phyloP scores from a whole-genome alignment of 2,888 invertebrate species.

The Metopia argyrocephala region DNA sequence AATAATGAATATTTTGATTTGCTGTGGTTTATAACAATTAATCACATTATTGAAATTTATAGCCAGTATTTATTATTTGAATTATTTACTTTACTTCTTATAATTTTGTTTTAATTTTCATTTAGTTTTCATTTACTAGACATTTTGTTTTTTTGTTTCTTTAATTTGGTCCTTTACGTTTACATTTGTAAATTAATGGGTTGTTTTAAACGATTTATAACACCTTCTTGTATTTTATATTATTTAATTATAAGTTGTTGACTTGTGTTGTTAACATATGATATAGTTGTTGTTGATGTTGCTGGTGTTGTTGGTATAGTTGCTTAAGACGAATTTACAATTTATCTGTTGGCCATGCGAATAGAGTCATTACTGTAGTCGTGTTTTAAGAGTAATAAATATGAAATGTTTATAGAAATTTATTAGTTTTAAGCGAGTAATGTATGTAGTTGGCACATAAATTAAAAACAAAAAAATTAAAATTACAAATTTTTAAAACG shows the following conservation, averaged over 20 bases:
- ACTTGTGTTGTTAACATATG: background rate
- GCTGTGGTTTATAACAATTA: constrained; percentile 42
- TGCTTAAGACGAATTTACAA: background rate
- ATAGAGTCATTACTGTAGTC: background rate
- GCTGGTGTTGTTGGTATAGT: background rate
- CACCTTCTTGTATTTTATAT: constrained; percentile 38
- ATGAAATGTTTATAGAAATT: constrained; percentile 21
- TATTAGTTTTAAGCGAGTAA: constrained; percentile 15
- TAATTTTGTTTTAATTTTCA: background rate
- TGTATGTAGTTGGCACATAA: constrained; percentile 34
- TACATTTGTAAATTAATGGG: constrained; percentile 30
- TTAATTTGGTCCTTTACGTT: constrained; percentile 3
- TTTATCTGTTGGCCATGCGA: background rate
- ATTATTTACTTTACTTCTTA: constrained; percentile 3
- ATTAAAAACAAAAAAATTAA: too few species aligned
- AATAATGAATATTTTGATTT: constrained; percentile 47
- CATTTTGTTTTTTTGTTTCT: background rate
- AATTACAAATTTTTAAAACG: too few species aligned
- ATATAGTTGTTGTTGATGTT: background rate
- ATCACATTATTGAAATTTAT: constrained; percentile 56
- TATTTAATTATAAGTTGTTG: constrained; percentile 49
- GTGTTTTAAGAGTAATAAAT: too few species aligned
- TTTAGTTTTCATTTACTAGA: background rate
- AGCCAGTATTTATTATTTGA: constrained; percentile 15
- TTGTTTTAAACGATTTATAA: constrained; percentile 52